Evolutionary conservation across 2,888 invertebrate genomes (phyloP), one percentile per base, ranked within the genome.

Genomic region (Ormyrus nitidulus): DNA sequence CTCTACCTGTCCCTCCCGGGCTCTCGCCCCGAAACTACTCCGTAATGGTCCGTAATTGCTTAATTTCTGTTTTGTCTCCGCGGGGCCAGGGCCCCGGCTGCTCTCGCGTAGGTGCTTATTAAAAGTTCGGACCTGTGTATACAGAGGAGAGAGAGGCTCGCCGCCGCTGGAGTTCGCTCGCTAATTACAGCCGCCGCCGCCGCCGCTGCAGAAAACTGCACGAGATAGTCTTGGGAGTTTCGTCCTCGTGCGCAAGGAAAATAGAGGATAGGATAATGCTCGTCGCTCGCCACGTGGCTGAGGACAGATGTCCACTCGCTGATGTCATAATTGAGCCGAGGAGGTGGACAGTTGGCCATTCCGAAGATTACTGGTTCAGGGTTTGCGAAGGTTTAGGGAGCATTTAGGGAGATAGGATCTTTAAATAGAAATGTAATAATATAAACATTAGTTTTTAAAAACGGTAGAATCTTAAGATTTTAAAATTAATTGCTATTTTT

Each of bases 21-120:
- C 84, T 19, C 19, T 19, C 19, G 19, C 19, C 19, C 80, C 84
- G 82, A 84, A 34, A 86, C 84, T 86, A 84, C 84, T 84, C 83
- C 82, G 84, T 86, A 86, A 88, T 87, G 83, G 83, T 69, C 59
- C 77, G 83, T 88, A 87, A 88, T 88, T 86, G 81, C 87, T 88
- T 87, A 87, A 88, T 88, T 86, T 85, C 76, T 85, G 86, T 87
- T 88, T 87, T 82, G 80, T 83, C 81, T 81, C 75, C 74, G 74
- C 62, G 48, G 13, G 69, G 51, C n/a, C 61, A 11, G 4, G 19
- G 59, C 69, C 5, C 46, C 48, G 6, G 48, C 10, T 11, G 46
- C 64, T 62, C 11, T 51, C 46, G 68, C 77, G 65, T 65, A 82
- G 82, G 82, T 81, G 77, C 74, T 83, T 83, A 82, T 83, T 83